These are phyloP conservation scores for Cygnus atratus DNA, from an alignment of 2,113 vertebrate genomes.

Conservation along the genomic window DNA sequence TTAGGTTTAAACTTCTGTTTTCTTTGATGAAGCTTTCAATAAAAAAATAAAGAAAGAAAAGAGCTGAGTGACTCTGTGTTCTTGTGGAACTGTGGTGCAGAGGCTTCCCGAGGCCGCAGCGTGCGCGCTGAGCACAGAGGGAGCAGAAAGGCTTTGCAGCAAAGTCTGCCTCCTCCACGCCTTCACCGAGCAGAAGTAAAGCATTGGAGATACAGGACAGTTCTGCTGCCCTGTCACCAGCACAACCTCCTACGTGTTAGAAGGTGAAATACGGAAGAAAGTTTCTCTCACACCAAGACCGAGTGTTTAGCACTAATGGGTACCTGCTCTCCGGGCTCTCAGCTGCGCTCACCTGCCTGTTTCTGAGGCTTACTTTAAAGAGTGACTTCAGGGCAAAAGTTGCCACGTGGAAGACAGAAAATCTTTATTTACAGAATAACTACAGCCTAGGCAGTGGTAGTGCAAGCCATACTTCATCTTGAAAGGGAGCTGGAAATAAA, in stretches of 20 bases:
- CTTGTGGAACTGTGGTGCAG: conserved; percentile 18
- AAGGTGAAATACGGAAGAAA: neutral
- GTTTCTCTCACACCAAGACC: neutral
- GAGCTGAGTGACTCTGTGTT: conserved; percentile 54
- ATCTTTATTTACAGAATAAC: neutral
- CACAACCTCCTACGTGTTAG: fast-evolving
- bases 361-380: conserved; percentile 1
- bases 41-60: conserved; percentile 83
- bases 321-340: neutral
- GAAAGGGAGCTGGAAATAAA: conserved; percentile 2
- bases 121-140: neutral
- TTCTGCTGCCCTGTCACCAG: neutral
- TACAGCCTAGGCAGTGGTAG: neutral
- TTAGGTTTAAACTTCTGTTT: conserved; percentile 96
- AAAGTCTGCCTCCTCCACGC: neutral
- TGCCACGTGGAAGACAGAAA: neutral
- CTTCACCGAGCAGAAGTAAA: neutral
- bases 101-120: neutral
- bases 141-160: neutral
- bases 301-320: neutral
- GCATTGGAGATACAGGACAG: neutral
- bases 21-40: conserved; percentile 99
- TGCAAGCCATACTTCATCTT: neutral
- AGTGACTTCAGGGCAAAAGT: neutral
- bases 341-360: neutral